Percentiles rank a stretch among this genome's conserved stretches.
These are phyloP conservation scores for Thalpophila matura DNA, from an alignment of 2,888 invertebrate species.

Conservation along the genomic window DNA sequence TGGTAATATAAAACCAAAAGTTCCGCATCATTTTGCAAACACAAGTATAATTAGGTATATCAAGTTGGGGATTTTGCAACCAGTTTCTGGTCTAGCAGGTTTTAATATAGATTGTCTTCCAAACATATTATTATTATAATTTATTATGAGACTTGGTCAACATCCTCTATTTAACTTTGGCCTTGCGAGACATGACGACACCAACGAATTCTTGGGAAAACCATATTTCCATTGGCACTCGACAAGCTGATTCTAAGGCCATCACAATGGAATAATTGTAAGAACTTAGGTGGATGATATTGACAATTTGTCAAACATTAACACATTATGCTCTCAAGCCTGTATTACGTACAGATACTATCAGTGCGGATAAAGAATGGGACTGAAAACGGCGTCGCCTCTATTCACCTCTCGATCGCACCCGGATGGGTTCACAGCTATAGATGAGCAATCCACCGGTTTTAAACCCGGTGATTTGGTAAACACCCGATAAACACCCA, in stretches of 20 bases:
- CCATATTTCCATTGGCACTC: neutral
- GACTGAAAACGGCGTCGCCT: no score
- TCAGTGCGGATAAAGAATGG: no score
- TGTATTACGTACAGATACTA: no score
- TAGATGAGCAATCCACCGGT: no score
- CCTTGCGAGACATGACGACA: neutral
- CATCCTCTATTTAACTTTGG: neutral
- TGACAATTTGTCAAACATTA: no score
- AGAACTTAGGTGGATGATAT: neutral
- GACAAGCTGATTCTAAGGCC: neutral
- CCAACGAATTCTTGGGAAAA: no score
- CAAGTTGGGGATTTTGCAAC: conserved; percentile 13
- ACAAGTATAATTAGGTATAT: no score
- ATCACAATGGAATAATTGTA: neutral
- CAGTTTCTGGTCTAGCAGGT: conserved; percentile 29
- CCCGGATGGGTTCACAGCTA: no score
- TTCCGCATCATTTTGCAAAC: conserved; percentile 15
- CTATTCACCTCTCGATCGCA: no score
- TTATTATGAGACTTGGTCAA: neutral
- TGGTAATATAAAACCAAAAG: neutral
- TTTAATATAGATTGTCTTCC: conserved; percentile 9
- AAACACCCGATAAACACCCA: no score
- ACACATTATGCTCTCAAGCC: no score
- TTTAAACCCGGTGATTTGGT: no score
- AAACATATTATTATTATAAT: conserved; percentile 6